phyloP scores from a whole-genome alignment of 2,797 vertebrate genomes.

The Tadarida brasiliensis region DNA sequence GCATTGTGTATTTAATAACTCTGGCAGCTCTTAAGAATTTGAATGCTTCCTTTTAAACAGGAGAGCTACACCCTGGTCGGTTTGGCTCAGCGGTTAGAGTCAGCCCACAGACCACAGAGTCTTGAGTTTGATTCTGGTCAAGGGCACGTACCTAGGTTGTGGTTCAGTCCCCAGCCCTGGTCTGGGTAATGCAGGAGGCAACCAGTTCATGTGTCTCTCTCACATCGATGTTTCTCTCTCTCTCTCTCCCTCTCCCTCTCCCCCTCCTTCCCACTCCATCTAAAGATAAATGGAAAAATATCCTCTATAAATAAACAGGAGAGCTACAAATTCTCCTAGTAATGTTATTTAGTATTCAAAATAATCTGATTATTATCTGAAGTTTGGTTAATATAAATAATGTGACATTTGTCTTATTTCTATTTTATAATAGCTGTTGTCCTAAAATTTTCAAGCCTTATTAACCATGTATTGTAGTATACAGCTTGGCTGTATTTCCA shows the following conservation, averaged over 20 bases:
- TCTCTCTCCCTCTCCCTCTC: too few species aligned
- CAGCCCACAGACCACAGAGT: too few species aligned
- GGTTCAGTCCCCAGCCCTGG: too few species aligned
- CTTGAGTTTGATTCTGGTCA: too few species aligned
- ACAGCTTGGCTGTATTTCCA: neutral
- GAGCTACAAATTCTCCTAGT: constrained; percentile 7
- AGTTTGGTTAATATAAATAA: neutral
- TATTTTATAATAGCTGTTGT: neutral
- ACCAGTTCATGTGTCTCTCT: too few species aligned
- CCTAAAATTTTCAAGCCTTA: neutral
- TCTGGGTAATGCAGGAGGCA: too few species aligned
- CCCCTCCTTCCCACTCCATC: too few species aligned
- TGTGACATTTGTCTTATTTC: neutral
- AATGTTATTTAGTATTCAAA: neutral
- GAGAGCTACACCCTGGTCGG: neutral
- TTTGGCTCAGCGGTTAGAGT: too few species aligned
- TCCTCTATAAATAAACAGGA: neutral
- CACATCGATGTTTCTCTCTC: too few species aligned
- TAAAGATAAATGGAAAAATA: too few species aligned
- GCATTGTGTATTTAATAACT: neutral
- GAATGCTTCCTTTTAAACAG: neutral
- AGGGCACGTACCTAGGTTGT: too few species aligned
- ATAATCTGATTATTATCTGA: neutral
- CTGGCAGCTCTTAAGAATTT: constrained; percentile 8
- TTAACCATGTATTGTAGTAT: neutral